These are phyloP conservation scores for Boloria selene DNA, from an alignment of 2,888 invertebrate genomes.

Conservation along the genomic window DNA sequence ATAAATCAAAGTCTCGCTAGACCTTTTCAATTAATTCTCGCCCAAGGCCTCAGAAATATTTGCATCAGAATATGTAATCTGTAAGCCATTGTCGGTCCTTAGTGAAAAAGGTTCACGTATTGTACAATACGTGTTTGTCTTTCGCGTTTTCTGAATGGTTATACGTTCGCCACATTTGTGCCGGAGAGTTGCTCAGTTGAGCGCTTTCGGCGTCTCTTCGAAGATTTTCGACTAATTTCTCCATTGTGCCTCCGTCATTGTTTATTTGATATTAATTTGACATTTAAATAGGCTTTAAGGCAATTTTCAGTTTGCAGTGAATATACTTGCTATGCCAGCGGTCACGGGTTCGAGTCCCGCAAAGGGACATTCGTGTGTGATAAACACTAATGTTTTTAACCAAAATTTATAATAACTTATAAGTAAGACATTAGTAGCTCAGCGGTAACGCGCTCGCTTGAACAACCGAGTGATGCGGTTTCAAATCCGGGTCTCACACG, in stretches of 20 bases:
- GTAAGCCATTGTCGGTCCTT: conserved; percentile 48
- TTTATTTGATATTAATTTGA: conserved; percentile 39
- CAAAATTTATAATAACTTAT: too few relatives aligned
- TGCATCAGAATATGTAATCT: conserved; percentile 55
- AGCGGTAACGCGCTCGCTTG: too few relatives aligned
- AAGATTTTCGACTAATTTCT: conserved; percentile 60
- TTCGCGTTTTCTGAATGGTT: conserved; percentile 44
- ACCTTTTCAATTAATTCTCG: conserved; percentile 59
- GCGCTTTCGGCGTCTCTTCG: conserved; percentile 40
- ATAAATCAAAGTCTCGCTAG: conserved; percentile 54
- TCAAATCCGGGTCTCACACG: too few relatives aligned
- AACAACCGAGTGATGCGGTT: too few relatives aligned
- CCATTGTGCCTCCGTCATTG: conserved; percentile 45
- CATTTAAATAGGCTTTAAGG: conserved; percentile 29
- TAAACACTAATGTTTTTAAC: too few relatives aligned
- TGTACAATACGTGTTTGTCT: conserved; percentile 72
- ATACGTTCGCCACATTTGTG: conserved; percentile 28
- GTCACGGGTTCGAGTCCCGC: too few relatives aligned
- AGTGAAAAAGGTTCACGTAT: conserved; percentile 59
- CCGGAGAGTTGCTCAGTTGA: conserved; percentile 39
- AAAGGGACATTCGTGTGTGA: too few relatives aligned
- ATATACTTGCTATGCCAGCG: too few relatives aligned
- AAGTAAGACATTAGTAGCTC: too few relatives aligned
- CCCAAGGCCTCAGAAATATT: conserved; percentile 52
- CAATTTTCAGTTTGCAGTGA: not conserved